Evolutionary conservation across 2,888 invertebrate species (phyloP).

Genomic region (Margaritifera margaritifera): DNA sequence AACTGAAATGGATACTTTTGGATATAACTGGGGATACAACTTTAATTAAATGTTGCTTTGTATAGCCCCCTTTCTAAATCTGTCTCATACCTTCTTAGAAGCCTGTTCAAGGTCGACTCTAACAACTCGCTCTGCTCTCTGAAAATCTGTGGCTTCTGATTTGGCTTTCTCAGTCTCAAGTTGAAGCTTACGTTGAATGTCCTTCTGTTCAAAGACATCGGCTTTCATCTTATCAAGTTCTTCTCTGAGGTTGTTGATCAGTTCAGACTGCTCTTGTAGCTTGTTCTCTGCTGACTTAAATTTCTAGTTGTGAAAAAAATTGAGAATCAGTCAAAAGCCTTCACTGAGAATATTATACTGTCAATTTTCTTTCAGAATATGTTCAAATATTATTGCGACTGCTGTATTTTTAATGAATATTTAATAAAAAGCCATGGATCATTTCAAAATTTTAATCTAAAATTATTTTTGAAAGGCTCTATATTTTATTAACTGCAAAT

Average conservation of each 20-base stretch:
- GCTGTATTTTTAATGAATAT: neutral
- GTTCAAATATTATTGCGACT: too few species aligned
- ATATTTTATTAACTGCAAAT: too few species aligned
- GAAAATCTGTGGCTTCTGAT: constrained; percentile 63
- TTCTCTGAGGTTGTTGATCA: constrained; percentile 56
- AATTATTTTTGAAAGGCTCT: too few species aligned
- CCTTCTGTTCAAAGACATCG: constrained; percentile 56
- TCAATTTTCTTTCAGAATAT: too few species aligned
- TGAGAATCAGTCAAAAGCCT: too few species aligned
- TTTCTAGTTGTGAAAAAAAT: constrained; percentile 50
- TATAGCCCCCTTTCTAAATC: neutral
- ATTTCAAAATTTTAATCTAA: too few species aligned
- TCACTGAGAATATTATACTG: too few species aligned
- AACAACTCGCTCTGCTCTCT: constrained; percentile 69
- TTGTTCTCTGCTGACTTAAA: constrained; percentile 68
- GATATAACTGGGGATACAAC: too few species aligned
- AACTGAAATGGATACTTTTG: too few species aligned
- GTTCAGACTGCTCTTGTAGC: constrained; percentile 61
- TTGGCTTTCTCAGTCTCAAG: constrained; percentile 57
- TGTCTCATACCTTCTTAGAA: constrained; percentile 59
- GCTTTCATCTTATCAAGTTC: constrained; percentile 65
- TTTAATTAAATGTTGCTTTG: neutral
- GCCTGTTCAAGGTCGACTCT: constrained; percentile 69
- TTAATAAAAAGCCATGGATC: too few species aligned
- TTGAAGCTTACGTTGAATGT: constrained; percentile 59